Evolutionary conservation across 1,140 invertebrate genomes (phyloP).

Genomic region (Zaprionus davidi): DNA sequence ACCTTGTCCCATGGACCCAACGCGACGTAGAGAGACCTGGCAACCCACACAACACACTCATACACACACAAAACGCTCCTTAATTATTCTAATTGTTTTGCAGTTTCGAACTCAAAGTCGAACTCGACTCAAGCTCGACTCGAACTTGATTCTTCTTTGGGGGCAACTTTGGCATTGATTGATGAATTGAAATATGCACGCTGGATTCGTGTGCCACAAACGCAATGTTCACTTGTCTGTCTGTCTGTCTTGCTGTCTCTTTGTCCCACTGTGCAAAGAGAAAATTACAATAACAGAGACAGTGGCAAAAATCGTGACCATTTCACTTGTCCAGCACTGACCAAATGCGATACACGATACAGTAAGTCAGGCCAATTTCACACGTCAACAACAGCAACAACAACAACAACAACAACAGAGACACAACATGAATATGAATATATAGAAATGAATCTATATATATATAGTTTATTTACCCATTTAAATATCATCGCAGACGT

Average conservation of each 20-base stretch:
- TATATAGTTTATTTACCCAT: conserved; percentile 6
- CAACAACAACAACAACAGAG: conserved; percentile 7
- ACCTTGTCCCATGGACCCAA: conserved; percentile 46
- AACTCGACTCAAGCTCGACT: conserved; percentile 8
- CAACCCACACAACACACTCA: conserved; percentile 1
- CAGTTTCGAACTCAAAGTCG: conserved; percentile 13
- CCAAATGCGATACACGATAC: conserved; percentile 29
- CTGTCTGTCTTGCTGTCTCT: not conserved
- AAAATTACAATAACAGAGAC: conserved; percentile 26
- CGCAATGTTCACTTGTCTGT: conserved; percentile 9
- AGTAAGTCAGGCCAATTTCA: conserved; percentile 54
- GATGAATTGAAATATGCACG: conserved; percentile 50
- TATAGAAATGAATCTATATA: not conserved
- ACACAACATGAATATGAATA: conserved; percentile 65
- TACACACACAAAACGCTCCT: conserved; percentile 4
- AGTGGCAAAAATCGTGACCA: conserved; percentile 30
- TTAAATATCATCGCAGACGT: conserved; percentile 33
- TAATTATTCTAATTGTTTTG: conserved; percentile 70
- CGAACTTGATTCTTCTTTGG: conserved; percentile 14
- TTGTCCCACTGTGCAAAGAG: conserved; percentile 23
- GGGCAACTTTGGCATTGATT: conserved; percentile 59
- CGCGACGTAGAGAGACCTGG: not conserved
- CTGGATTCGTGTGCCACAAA: conserved; percentile 32
- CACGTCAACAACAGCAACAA: conserved; percentile 48
- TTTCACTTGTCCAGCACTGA: conserved; percentile 59